Evolutionary conservation across 2,888 invertebrate genomes (phyloP), one percentile per base, ranked within the genome.

Genomic region (Brachylomia viminalis): DNA sequence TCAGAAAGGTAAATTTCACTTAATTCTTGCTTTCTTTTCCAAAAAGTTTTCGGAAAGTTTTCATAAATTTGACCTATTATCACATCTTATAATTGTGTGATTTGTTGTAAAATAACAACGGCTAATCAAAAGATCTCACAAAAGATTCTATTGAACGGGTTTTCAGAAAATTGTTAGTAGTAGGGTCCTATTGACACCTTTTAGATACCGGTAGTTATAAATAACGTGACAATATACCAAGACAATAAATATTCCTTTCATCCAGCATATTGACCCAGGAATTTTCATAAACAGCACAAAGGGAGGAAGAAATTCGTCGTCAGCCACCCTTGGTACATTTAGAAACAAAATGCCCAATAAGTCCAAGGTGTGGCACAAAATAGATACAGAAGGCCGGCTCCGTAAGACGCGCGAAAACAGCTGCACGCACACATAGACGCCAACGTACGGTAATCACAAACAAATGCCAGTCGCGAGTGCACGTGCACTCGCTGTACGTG

Each of bases 281-380:
- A 72, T 85, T 65, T 75, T 84, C 56, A 84, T 79, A 75, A 80
- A 80, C 70, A 70, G 47, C 54, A 59, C 66, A 66, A 70, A 67
- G 59, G 38, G 23, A 61, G 59, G 33, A 58, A 54, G 45, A 65
- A 68, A 68, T 71, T 71, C 45, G 62, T 67, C 52, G 42, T 45
- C n/a, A 27, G 17, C 58, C 68, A 72, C 65, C 71, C 68, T 71
- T 73, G 20, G 67, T 72, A 65, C 68, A 70, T 77, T 81, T 71
- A 76, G 83, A 74, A 69, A 72, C 69, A 83, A 59, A 86, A 80
- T 74, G 58, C 30, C 66, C 72, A 74, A 78, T 78, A 79, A 69
- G 61, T 59, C 59, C 30, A 61, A 73, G 38, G 71, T 65, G 17
- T 33, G 42, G 10, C 3, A 49, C 27, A 27, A 15, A 27, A 11